Evolutionary conservation across 2,888 invertebrate genomes (phyloP), one percentile per base, ranked within the genome.

Genomic region (Hofmannophila pseudospretella): DNA sequence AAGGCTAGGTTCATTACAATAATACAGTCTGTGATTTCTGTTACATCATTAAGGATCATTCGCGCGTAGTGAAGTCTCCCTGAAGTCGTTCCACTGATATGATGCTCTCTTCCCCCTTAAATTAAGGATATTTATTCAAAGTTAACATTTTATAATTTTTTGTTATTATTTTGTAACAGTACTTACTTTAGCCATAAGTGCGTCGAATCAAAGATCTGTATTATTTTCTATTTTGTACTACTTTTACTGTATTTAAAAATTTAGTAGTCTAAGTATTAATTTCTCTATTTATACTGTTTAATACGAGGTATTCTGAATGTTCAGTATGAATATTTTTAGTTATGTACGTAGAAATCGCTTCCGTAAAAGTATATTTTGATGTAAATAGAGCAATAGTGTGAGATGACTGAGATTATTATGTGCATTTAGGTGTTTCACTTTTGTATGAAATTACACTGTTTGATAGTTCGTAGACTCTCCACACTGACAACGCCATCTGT

Each of bases 161-260:
- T 77, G 74, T 78, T 76, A 75, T 71, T 67, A 69, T 67, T 58
- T 61, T 70, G 57, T 80, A 76, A 74, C 70, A 67, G 73, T 79
- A 81, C 75, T 79, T 81, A 78, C 73, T 73, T 73, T 81, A 82
- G 75, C 44, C 51, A 51, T 85, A 84, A 81, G 84, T 67, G 73
- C 73, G 76, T 78, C 74, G 77, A 86, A 85, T 85, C 85, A 86
- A 82, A 85, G 85, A 86, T 86, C 85, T 86, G 85, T 86, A 86
- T 86, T 86, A 86, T 84, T 82, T 82, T 78, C 67, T 85, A 85
- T 82, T 81, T 84, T 84, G 74, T 86, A 84, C 76, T 80, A 78
- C 75, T 73, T 85, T 81, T 81, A 80, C 68, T 77, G 67, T 79
- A 80, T 84, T 80, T 76, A 75, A 70, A 67, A 61, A 51, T 58